Conservation (phyloP, 2,888 invertebrate genomes). For the Nineta flava region DNA sequence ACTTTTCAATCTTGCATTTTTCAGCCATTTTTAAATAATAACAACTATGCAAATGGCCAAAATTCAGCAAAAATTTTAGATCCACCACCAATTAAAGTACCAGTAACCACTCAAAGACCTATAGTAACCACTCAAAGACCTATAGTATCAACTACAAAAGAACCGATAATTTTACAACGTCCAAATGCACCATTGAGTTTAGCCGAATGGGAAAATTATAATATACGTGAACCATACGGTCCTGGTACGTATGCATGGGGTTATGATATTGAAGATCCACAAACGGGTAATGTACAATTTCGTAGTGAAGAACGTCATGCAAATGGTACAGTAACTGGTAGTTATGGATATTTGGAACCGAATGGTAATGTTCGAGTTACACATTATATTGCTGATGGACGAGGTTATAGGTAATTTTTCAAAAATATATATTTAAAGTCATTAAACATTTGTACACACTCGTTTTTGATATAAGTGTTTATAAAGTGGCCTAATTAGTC, state of each 20-base stretch:
- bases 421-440: no score
- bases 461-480: no score
- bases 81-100: no score
- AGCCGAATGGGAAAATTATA: conserved; percentile 26
- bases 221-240: conserved; percentile 28
- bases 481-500: no score
- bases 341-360: conserved; percentile 52
- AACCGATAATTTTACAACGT: not conserved
- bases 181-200: conserved; percentile 14
- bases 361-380: conserved; percentile 43
- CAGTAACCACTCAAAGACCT: no score
- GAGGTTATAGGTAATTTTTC: conserved; percentile 42
- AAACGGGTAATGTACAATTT: conserved; percentile 50
- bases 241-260: conserved; percentile 56
- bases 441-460: no score
- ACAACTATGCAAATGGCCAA: not conserved
- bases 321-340: conserved; percentile 57
- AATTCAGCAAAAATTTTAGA: not conserved
- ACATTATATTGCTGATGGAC: conserved; percentile 45
- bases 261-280: conserved; percentile 49
- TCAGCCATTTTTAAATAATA: conserved; percentile 1
- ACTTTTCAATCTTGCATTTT: not conserved
- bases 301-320: conserved; percentile 49
- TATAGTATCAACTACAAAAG: not conserved
- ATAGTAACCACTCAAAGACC: no score